These are phyloP conservation scores for Botia kubotai DNA, from an alignment of 2,797 vertebrate species.

Conservation along the genomic window DNA sequence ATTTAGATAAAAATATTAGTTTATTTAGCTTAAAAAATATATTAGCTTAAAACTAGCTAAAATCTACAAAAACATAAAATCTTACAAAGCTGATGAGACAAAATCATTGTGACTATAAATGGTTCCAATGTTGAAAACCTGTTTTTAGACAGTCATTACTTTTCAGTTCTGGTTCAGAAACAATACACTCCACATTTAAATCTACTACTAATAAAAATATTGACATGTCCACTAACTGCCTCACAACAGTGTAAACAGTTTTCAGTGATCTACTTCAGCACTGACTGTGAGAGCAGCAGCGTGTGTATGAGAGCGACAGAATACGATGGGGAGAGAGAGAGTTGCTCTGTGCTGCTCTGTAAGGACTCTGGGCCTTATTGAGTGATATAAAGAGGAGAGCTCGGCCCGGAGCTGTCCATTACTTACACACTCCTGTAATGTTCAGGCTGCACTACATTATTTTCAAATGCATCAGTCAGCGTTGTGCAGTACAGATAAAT, in stretches of 20 bases:
- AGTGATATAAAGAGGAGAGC: constrained; percentile 93
- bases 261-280: not conserved
- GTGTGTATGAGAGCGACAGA: not conserved
- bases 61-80: no score
- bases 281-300: not conserved
- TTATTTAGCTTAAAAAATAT: no score
- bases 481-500: constrained; percentile 88
- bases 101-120: no score
- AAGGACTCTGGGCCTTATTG: constrained; percentile 77
- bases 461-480: constrained; percentile 97
- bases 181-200: no score
- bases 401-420: constrained; percentile 92
- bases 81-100: no score
- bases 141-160: no score
- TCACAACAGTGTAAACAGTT: not conserved
- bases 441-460: constrained; percentile 94
- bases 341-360: constrained; percentile 63
- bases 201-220: no score
- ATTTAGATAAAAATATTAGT: no score
- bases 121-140: no score
- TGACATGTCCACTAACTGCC: not conserved
- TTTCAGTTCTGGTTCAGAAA: no score
- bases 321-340: constrained; percentile 34
- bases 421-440: constrained; percentile 90
- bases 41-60: no score